These are phyloP conservation scores for Hermaeophaga mercurialis DNA, from an alignment of 2,888 invertebrate species.

Conservation along the genomic window DNA sequence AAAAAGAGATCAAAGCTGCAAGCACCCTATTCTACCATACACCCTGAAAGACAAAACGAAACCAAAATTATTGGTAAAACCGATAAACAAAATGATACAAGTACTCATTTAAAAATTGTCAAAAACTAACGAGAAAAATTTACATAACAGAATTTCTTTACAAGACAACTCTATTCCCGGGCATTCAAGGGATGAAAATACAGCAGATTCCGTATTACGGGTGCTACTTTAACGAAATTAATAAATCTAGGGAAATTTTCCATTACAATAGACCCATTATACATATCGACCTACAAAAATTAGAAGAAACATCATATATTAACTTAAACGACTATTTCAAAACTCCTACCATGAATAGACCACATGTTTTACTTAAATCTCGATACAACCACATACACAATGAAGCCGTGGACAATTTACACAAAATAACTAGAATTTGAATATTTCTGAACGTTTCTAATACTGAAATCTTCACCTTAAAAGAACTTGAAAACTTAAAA, in stretches of 20 bases:
- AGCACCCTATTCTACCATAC: too few relatives aligned
- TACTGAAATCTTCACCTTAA: background rate
- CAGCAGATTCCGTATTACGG: background rate
- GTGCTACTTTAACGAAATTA: background rate
- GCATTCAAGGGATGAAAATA: background rate
- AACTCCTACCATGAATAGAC: background rate
- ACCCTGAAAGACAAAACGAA: too few relatives aligned
- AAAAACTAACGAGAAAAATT: background rate
- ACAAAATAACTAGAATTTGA: slow-evolving; percentile 7
- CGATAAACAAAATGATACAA: too few relatives aligned
- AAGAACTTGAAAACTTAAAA: slow-evolving; percentile 2
- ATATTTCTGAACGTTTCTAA: background rate
- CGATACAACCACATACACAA: too few relatives aligned
- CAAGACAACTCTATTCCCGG: background rate
- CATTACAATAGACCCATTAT: too few relatives aligned
- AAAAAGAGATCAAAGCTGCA: too few relatives aligned
- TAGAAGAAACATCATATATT: slow-evolving; percentile 1
- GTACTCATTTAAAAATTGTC: too few relatives aligned
- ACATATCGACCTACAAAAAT: too few relatives aligned
- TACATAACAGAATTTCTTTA: background rate
- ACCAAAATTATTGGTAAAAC: too few relatives aligned
- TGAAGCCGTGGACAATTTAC: slow-evolving; percentile 5
- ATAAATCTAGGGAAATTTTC: too few relatives aligned
- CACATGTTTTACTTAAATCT: too few relatives aligned
- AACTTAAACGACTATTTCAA: background rate